These are phyloP conservation scores for Myiozetetes cayanensis DNA, from an alignment of 2,113 vertebrate genomes.

Conservation along the genomic window DNA sequence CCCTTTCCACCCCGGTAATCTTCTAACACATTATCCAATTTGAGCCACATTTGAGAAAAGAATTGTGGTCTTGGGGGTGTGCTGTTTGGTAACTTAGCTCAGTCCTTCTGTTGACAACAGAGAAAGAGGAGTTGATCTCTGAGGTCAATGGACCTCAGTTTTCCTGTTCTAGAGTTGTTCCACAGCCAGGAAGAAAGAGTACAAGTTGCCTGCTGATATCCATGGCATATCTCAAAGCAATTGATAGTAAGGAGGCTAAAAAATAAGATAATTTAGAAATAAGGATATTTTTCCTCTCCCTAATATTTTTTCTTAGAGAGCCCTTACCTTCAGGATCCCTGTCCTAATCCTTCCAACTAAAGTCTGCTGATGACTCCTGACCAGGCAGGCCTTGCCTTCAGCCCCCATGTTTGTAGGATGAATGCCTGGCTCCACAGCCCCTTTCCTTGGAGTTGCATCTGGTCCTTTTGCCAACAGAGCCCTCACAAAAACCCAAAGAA, in stretches of 20 bases:
- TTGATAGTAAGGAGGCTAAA: not conserved
- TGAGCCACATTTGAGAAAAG: not conserved
- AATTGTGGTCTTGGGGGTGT: not conserved
- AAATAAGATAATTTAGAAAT: not conserved
- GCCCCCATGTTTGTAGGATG: not conserved
- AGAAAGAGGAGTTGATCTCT: not conserved
- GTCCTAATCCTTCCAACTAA: not conserved
- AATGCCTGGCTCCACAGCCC: not conserved
- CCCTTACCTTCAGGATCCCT: not conserved
- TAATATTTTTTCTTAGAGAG: not conserved
- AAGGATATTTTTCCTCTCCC: not conserved
- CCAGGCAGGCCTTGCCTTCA: not conserved
- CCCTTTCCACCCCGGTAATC: constrained; percentile 23
- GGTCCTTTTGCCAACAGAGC: not conserved
- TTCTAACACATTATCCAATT: constrained; percentile 2
- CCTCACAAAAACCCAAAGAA: not conserved
- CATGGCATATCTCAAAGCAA: not conserved
- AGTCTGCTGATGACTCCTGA: not conserved
- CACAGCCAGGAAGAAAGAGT: not conserved
- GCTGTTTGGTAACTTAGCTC: not conserved
- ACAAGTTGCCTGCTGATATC: not conserved
- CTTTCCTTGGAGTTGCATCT: not conserved
- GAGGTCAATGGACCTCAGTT: not conserved
- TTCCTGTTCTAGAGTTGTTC: not conserved
- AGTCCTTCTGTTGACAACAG: not conserved